Percentiles rank a stretch among this genome's conserved stretches.
Conservation (phyloP, 2,113 vertebrate genomes). For the Melanerpes aurifrons region DNA sequence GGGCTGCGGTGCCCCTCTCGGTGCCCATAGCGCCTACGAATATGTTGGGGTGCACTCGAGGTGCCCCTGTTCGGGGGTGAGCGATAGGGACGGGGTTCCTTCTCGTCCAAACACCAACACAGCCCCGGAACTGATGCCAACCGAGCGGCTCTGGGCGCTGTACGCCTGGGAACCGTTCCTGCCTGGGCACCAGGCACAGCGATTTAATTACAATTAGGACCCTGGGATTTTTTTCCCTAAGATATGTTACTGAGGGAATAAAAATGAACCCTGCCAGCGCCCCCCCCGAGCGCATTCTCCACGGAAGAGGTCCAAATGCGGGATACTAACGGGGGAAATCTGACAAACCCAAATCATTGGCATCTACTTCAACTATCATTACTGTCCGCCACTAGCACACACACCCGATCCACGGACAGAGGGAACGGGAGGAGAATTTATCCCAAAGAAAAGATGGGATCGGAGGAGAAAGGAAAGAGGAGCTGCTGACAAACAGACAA, state of each 20-base stretch:
- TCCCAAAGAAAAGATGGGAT: background rate
- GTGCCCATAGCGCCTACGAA: background rate
- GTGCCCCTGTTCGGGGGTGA: background rate
- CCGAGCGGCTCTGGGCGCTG: background rate
- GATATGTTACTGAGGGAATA: background rate
- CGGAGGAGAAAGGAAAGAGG: background rate
- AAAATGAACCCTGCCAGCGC: background rate
- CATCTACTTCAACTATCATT: background rate
- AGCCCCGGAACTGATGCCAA: background rate
- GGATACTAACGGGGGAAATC: background rate
- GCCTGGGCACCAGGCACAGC: background rate
- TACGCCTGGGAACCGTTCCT: background rate
- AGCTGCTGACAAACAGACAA: background rate
- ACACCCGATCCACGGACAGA: background rate
- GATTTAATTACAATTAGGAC: background rate
- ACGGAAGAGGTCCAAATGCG: background rate
- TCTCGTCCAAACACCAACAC: background rate
- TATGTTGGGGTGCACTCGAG: background rate
- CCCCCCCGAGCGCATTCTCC: background rate
- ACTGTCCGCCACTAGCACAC: background rate
- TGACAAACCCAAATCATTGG: background rate
- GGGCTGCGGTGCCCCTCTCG: accelerated
- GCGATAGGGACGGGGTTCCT: background rate
- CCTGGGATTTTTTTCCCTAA: background rate
- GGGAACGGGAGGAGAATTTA: background rate